Percentiles rank a stretch among this genome's conserved stretches.
Conservation (phyloP, 2,797 vertebrate species). For the Ptychadena robeensis region DNA sequence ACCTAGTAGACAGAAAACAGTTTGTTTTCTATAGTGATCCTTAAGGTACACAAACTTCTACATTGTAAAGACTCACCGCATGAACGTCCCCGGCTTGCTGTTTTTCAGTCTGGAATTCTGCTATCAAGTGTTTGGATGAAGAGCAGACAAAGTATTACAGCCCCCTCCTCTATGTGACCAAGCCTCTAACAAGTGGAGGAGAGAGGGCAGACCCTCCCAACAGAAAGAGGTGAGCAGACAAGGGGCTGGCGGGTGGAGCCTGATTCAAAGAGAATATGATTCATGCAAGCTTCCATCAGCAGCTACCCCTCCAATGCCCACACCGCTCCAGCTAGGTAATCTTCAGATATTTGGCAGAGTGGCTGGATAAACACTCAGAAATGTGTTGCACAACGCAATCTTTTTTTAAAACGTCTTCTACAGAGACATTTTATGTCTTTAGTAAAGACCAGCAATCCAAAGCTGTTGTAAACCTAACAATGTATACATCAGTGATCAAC, state of each 20-base stretch:
- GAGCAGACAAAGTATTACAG: constrained; percentile 48
- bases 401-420: background rate
- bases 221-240: constrained; percentile 41
- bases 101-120: constrained; percentile 36
- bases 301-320: constrained; percentile 8
- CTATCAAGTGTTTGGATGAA: constrained; percentile 56
- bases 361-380: background rate
- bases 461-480: too few species aligned
- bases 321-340: constrained; percentile 28
- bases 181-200: constrained; percentile 45
- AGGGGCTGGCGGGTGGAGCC: constrained; percentile 6
- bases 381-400: background rate
- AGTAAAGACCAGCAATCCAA: background rate
- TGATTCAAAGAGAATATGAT: constrained; percentile 1
- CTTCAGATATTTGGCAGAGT: constrained; percentile 2
- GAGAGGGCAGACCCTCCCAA: constrained; percentile 25
- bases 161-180: constrained; percentile 40
- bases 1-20: background rate
- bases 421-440: too few species aligned
- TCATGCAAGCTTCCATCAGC: constrained; percentile 27
- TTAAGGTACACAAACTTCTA: background rate
- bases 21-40: background rate
- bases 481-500: too few species aligned
- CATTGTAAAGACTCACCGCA: constrained; percentile 30
- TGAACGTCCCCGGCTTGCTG: background rate